These are phyloP conservation scores for Pyrrhosoma nymphula DNA, from an alignment of 2,888 invertebrate genomes.

Conservation along the genomic window DNA sequence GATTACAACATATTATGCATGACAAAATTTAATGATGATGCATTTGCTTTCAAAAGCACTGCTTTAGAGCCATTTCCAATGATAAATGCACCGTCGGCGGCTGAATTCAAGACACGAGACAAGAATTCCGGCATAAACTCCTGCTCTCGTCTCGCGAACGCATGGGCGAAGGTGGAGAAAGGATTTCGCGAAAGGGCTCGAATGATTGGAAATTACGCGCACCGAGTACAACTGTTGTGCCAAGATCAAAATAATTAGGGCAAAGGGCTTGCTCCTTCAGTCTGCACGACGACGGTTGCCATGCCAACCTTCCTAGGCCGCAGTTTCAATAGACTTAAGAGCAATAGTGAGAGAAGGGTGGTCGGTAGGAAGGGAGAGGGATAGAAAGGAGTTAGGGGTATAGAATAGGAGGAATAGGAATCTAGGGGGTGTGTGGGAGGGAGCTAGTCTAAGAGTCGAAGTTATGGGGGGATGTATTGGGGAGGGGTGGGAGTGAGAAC, in stretches of 20 bases:
- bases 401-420: no score
- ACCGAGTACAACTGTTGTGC: not conserved
- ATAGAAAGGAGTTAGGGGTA: not conserved
- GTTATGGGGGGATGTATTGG: no score
- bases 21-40: not conserved
- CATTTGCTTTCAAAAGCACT: not conserved
- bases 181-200: not conserved
- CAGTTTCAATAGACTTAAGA: not conserved
- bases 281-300: not conserved
- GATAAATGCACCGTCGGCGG: not conserved
- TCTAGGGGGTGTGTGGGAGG: no score
- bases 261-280: conserved; percentile 31
- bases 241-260: conserved; percentile 15
- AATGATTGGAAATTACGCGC: not conserved
- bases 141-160: no score
- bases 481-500: no score
- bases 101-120: not conserved
- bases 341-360: not conserved
- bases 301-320: conserved; percentile 29
- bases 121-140: not conserved
- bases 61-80: not conserved
- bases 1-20: no score
- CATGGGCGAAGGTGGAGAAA: not conserved
- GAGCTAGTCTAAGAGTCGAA: no score
- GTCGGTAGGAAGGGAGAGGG: not conserved